These are phyloP conservation scores for Aix galericulata DNA, from an alignment of 2,113 vertebrate genomes.

Conservation along the genomic window DNA sequence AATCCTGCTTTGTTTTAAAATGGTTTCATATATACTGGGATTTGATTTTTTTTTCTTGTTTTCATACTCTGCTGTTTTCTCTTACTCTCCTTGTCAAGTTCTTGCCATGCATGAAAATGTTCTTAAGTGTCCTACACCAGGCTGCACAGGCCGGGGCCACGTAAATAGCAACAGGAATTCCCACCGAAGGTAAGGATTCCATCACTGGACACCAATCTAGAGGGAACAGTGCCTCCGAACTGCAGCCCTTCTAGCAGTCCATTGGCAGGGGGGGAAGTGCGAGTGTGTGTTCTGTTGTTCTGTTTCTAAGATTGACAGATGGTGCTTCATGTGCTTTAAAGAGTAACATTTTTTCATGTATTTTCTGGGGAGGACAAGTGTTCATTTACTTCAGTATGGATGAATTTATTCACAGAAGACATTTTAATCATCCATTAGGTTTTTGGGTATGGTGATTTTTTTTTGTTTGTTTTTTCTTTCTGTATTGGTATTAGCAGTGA, in stretches of 20 bases:
- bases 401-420: constrained; percentile 10
- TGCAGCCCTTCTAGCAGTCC: constrained; percentile 51
- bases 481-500: background rate
- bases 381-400: constrained; percentile 1
- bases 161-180: constrained; percentile 99
- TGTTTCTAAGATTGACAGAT: constrained; percentile 48
- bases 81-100: constrained; percentile 95
- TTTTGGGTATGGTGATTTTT: background rate
- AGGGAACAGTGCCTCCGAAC: constrained; percentile 55
- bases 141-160: constrained; percentile 99
- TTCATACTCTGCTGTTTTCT: constrained; percentile 83
- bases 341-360: background rate
- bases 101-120: constrained; percentile 99
- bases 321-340: constrained; percentile 52
- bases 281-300: constrained; percentile 20
- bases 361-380: background rate
- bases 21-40: constrained; percentile 73
- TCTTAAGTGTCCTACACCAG: constrained; percentile 99
- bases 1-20: constrained; percentile 69
- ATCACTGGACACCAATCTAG: constrained; percentile 36
- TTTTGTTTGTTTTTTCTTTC: background rate
- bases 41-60: constrained; percentile 78
- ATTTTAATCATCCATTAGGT: constrained; percentile 29
- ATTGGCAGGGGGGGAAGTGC: constrained; percentile 27
- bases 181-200: constrained; percentile 94